Conservation (phyloP, 2,797 vertebrate species). For the Craterocephalus amniculus region DNA sequence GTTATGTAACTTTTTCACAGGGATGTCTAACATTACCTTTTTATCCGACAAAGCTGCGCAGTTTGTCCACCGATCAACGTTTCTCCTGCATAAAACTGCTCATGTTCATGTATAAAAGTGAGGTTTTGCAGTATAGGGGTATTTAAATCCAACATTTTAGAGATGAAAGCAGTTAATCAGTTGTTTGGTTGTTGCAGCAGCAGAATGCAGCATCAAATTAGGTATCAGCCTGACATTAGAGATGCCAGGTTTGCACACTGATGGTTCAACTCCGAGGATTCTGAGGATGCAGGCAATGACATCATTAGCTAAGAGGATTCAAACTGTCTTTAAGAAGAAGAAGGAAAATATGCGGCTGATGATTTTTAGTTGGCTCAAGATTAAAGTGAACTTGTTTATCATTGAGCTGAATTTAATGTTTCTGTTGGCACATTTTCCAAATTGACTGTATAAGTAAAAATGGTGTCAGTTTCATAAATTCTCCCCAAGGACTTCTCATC, state of each 20-base stretch:
- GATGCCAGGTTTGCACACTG: background rate
- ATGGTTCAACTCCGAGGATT: background rate
- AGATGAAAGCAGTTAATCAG: background rate
- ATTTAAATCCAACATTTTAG: background rate
- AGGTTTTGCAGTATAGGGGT: background rate
- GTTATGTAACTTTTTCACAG: background rate
- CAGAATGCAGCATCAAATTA: background rate
- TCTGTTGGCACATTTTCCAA: background rate
- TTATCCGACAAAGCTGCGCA: background rate
- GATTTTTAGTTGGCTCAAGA: constrained; percentile 4
- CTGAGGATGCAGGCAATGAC: background rate
- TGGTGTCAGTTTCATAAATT: background rate
- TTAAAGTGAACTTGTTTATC: background rate
- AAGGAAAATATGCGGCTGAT: background rate
- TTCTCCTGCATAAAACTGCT: background rate
- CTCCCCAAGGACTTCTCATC: background rate
- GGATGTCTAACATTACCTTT: constrained; percentile 2
- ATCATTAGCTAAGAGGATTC: background rate
- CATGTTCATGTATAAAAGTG: background rate
- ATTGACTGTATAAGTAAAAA: background rate
- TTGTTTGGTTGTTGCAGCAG: background rate
- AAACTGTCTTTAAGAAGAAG: background rate
- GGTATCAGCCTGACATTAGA: background rate
- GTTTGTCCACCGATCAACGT: background rate
- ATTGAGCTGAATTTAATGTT: background rate